Evolutionary conservation across 1,140 invertebrate genomes (phyloP).

Genomic region (Pomacea maculata): DNA sequence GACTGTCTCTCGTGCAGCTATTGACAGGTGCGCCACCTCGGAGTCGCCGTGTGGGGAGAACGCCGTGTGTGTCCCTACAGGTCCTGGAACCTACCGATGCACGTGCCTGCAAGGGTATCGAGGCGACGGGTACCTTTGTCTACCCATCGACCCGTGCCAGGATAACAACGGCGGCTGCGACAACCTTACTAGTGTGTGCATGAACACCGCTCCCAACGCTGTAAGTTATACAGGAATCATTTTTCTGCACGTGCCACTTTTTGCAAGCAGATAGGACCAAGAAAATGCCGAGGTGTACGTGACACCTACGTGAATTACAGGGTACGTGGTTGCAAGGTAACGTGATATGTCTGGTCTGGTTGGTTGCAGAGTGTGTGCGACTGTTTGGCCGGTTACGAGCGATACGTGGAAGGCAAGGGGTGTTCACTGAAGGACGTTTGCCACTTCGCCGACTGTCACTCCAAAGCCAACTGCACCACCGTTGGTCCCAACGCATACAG

Average conservation of each 20-base stretch:
- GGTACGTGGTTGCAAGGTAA: no score
- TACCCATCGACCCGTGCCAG: constrained; percentile 50
- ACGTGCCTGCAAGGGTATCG: constrained; percentile 39
- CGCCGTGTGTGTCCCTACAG: constrained; percentile 35
- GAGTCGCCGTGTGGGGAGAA: constrained; percentile 30
- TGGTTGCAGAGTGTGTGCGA: constrained; percentile 45
- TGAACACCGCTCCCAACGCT: constrained; percentile 40
- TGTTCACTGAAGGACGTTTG: constrained; percentile 50
- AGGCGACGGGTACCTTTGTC: constrained; percentile 50
- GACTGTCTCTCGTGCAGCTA: constrained; percentile 34
- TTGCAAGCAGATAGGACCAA: no score
- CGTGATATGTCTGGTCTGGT: not conserved
- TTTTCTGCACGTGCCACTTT: no score
- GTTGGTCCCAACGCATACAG: constrained; percentile 34
- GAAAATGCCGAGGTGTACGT: no score
- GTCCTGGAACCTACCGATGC: constrained; percentile 39
- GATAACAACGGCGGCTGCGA: constrained; percentile 46
- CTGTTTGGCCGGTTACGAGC: constrained; percentile 48
- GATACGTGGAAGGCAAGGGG: constrained; percentile 26
- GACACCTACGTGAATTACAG: no score
- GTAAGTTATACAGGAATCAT: constrained; percentile 24
- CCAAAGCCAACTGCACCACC: constrained; percentile 44
- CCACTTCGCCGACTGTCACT: constrained; percentile 28
- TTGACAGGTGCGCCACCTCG: constrained; percentile 31
- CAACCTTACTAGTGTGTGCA: constrained; percentile 37